A percentile compares a stretch with the other conserved stretches of the same genome.
phyloP scores from a whole-genome alignment of 1,140 invertebrate species.

The Trinorchestia longiramus region DNA sequence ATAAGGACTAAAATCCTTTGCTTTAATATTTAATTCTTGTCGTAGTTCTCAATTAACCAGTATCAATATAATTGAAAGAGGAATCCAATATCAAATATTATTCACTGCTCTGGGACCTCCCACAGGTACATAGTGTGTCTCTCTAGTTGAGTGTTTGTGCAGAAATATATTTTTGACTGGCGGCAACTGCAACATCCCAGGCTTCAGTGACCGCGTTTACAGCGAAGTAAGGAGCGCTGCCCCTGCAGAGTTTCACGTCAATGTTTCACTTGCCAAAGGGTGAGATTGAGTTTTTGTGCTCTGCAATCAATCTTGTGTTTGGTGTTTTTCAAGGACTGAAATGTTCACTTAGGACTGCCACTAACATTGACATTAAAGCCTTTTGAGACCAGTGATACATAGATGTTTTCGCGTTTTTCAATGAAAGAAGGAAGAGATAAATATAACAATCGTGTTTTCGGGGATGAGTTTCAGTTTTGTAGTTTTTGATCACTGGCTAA shows the following conservation, averaged over 20 bases:
- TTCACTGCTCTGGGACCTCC: not conserved
- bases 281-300: conserved; percentile 67
- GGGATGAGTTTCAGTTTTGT: no score
- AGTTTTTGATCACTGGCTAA: no score
- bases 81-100: not conserved
- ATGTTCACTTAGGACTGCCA: no score
- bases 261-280: conserved; percentile 78
- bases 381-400: no score
- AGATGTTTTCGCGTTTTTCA: no score
- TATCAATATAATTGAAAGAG: no score
- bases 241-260: conserved; percentile 81
- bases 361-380: no score
- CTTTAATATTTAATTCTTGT: no score
- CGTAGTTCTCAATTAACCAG: no score
- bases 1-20: no score
- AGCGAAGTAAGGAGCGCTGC: conserved; percentile 84
- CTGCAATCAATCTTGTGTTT: not conserved
- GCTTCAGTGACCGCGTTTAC: conserved; percentile 85
- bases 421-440: no score
- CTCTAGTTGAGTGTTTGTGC: not conserved
- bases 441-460: no score
- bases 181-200: conserved; percentile 86
- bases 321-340: not conserved
- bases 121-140: not conserved
- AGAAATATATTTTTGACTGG: conserved; percentile 93